phyloP scores from a whole-genome alignment of 2,888 invertebrate species.

The Sminthurides aquaticus region DNA sequence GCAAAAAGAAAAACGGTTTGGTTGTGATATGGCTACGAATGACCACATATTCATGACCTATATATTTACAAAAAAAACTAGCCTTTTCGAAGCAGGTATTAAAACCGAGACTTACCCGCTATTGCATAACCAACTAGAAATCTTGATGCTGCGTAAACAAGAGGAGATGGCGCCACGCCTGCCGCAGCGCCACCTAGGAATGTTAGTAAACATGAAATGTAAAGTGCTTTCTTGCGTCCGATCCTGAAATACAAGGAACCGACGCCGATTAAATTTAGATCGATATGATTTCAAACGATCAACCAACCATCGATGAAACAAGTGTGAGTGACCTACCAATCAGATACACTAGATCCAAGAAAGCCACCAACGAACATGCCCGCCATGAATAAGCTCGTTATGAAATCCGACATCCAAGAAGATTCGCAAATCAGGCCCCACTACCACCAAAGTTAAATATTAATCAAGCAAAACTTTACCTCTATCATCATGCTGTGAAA shows the following conservation, averaged over 20 bases:
- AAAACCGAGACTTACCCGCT: conserved; percentile 23
- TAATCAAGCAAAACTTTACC: too few relatives aligned
- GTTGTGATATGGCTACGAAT: background rate
- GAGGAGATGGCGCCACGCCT: conserved; percentile 28
- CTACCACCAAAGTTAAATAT: too few relatives aligned
- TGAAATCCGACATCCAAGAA: background rate
- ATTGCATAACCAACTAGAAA: conserved; percentile 31
- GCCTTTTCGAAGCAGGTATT: background rate
- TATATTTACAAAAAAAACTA: too few relatives aligned
- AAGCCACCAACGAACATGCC: background rate
- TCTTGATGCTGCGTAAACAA: conserved; percentile 25
- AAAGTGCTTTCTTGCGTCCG: conserved; percentile 34
- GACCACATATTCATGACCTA: too few relatives aligned
- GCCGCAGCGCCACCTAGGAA: conserved; percentile 28
- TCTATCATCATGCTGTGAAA: too few relatives aligned
- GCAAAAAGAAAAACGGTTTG: too few relatives aligned
- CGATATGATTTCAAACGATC: too few relatives aligned
- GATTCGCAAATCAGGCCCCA: background rate
- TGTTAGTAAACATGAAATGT: conserved; percentile 27
- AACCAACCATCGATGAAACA: background rate
- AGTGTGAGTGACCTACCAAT: background rate
- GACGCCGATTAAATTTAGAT: too few relatives aligned
- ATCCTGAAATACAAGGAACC: conserved; percentile 22
- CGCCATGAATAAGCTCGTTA: conserved; percentile 2
- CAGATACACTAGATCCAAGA: background rate